Base-by-base conservation (phyloP, 2,797 vertebrate species). In the Euthynnus affinis region DNA sequence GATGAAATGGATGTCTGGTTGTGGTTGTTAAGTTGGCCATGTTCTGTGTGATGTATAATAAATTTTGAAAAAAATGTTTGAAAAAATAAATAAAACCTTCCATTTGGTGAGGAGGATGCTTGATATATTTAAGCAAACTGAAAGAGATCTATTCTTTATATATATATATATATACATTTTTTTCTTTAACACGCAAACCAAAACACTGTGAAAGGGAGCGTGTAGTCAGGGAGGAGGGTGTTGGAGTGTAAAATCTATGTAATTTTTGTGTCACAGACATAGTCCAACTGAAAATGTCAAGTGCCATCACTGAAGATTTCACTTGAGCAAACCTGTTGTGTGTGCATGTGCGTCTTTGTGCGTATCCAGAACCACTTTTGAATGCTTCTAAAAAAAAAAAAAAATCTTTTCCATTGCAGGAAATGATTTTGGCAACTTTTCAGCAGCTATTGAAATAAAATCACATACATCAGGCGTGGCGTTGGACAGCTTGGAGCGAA, bases 231-330 rank as follows among this genome's bases (percentile, higher is more conserved):
- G 55, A 58, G 70, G n/a, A 58, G 70, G n/a, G 71, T 56, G 22
- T 22, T 44, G 20, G 37, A 69, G 57, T 61, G 48, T 69, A 46
- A 74, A 71, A 81, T 76, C 65, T 60, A 8, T 64, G 76, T 75
- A 10, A 79, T 84, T 88, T 83, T 63, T 53, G 32, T 70, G 66
- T 76, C 81, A 85, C 37, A 20, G 22, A 65, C 37, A 71, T 40
- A 64, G 51, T 69, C 20, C 52, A 51, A 68, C 74, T 82, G 52
- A 66, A 80, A 81, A 71, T 64, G 58, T 83, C 67, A 75, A 48
- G 40, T 46, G 60, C 29, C 9, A 52, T 61, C 20, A 10, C 40
- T 61, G 48, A 67, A 65, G n/a, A 58, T 73, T 64, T 60, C 29
- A 34, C 62, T 37, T 25, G 56, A 18, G 63, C 53, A 63, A 18